Evolutionary conservation across 92 coral and sea anemone species (phyloP), one percentile per base, ranked within the genome.

Genomic region (Paramuricea clavata): DNA sequence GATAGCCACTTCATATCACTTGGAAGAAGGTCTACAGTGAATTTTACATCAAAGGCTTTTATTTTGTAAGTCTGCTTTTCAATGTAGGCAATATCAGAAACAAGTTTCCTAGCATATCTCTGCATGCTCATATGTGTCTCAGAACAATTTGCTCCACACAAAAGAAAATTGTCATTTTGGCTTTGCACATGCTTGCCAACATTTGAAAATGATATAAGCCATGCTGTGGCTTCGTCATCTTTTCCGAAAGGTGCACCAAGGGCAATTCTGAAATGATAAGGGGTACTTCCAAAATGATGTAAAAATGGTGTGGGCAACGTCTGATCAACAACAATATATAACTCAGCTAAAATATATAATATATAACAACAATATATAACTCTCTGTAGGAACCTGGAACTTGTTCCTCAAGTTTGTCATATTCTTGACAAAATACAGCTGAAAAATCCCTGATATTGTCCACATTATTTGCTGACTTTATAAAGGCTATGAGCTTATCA

Each of bases 231-330:
- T 22, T 82, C 88, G 23, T 91, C 87, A 43, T 90, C 93, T 44
- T 90, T 90, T 26, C 93, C 90, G 10, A 90, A 90, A 15, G 88
- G 93, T 12, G 91, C 88, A 0, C 93, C 93, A 50, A 90, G 41
- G 42, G 94, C 85, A 12, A 91, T 79, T 65, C 83, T 81, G 30
- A 92, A 92, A 85, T 85, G 85, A 65, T 79, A 92, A 34, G 73
- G 90, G 22, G 81, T 64, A 72, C 50, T 30, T 25, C 91, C 88
- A 75, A 92, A 92, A 69, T 89, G 86, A 11, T 52, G 56, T 69
- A 86, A 68, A 62, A 87, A 82, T 21, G 86, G 69, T 2, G 36
- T 74, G 21, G 80, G 17, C 77, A 86, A 69, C 3, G 41, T 4
- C 41, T 89, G 65, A 50, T 89, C 92, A 69, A 92, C 15, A n/a